Base-by-base conservation (phyloP, 2,888 invertebrate species). In the Hirtodrosophila confusa region DNA sequence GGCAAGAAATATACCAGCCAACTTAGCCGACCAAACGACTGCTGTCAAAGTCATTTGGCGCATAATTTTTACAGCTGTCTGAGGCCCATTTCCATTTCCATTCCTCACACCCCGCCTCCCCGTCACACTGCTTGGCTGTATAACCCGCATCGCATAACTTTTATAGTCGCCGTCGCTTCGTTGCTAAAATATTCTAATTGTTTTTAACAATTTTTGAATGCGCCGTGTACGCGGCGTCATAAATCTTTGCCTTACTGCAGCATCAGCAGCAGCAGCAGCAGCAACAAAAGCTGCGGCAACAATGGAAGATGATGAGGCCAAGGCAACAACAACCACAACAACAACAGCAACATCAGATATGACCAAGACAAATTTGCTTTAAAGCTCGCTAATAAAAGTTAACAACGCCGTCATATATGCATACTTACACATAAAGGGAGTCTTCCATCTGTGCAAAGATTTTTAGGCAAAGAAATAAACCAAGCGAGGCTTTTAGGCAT, bases 301-400 rank as follows among this genome's bases (percentile, higher is more conserved):
- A 65, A 69, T 78, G 75, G 45, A 44, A 69, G 58, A 78, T 65
- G 83, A 78, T 70, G 79, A 54, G 78, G 79, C 82, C 63, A 68
- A 69, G 55, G 58, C 58, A 64, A 68, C 56, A 49, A 58, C 68
- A 75, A 56, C n/a, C n/a, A n/a, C 57, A 41, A 5, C 51, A 57
- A 49, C 40, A 51, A 6, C 60, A 53, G 37, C 56, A 41, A 17
- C 47, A 35, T 8, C 36, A 24, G 11, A 10, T 47, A 65, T 54
- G 73, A 49, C 67, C 80, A 86, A 83, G 86, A 87, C 84, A 87
- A 82, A 82, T 87, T 82, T 86, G 77, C 79, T 87, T 82, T 87
- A 82, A 82, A 87, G 86, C 88, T 87, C 80, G 80, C 83, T 88
- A 88, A 82, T 82, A 82, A 83, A 83, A 83, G 88, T 86, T 86